Base-by-base conservation (phyloP, 1,140 invertebrate species). In the Diabrotica undecimpunctata region DNA sequence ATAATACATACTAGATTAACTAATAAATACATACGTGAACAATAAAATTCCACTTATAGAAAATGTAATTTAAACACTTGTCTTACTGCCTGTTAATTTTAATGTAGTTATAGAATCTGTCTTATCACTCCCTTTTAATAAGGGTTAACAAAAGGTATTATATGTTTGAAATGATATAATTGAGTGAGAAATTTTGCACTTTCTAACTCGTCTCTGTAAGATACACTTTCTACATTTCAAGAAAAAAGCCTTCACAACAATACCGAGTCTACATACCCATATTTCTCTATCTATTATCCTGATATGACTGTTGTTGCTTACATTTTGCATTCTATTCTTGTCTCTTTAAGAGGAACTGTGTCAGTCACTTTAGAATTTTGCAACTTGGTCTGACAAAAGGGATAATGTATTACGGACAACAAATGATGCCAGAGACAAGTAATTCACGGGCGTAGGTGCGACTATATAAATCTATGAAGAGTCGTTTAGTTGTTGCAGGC, bases 311-410 rank as follows among this genome's bases (percentile, higher is more conserved):
- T 25, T 57, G 55, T 25, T 57, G 55, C n/a, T 46, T 46, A n/a
- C 41, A n/a, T 46, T 46, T 46, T 46, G 8, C 41, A 46, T 46
- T 46, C 41, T 46, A 46, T 46, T 46, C 41, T 46, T 46, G 41
- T 46, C n/a, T 12, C 55, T 57, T 57, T 57, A 57, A 37, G 55
- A 57, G 37, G 55, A 57, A 57, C 55, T 57, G 55, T 57, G 55
- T 57, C 55, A 57, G 55, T 57, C 55, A 57, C 37, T 46, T 37
- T 57, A n/a, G n/a, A 38, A 57, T 57, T 57, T 38, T 38, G 55
- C 55, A 57, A 57, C 37, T 11, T 37, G 35, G 36, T n/a, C 55
- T 37, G 55, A 57, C 55, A 57, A 37, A 57, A 57, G 37, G 55
- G 36, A 57, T 57, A 37, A 57, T 57, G 36, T 37, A 57, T 57